Evolutionary conservation across 2,797 vertebrate species (phyloP).

Genomic region (Selene dorsalis): DNA sequence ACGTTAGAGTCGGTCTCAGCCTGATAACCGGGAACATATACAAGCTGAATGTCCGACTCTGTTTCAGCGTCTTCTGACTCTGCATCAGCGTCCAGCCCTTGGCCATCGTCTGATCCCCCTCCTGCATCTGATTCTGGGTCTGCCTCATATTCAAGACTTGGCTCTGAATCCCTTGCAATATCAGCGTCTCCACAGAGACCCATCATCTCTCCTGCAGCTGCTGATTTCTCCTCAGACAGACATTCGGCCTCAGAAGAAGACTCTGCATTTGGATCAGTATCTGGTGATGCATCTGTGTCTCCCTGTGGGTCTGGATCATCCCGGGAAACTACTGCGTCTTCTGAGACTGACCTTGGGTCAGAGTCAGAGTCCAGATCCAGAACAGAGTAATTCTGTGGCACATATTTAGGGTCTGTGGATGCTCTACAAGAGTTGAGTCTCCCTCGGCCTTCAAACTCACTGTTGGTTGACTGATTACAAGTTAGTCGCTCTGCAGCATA

Average conservation of each 20-base stretch:
- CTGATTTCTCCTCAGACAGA: conserved; percentile 55
- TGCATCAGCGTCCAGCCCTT: conserved; percentile 61
- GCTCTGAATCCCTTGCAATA: conserved; percentile 65
- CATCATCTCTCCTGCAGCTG: conserved; percentile 24
- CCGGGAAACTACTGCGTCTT: conserved; percentile 53
- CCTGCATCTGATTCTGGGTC: conserved; percentile 73
- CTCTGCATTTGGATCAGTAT: conserved; percentile 70
- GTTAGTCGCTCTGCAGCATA: conserved; percentile 47
- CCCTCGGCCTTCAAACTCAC: conserved; percentile 42
- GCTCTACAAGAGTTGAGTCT: conserved; percentile 41
- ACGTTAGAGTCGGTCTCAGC: conserved; percentile 76
- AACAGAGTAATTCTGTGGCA: conserved; percentile 55
- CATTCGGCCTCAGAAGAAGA: conserved; percentile 74
- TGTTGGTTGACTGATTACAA: conserved; percentile 36
- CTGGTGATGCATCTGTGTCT: conserved; percentile 62
- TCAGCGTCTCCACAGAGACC: conserved; percentile 40
- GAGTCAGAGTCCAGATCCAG: conserved; percentile 73
- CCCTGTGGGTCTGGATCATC: conserved; percentile 50
- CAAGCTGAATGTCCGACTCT: conserved; percentile 73
- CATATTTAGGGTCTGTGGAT: conserved; percentile 57
- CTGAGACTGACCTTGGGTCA: conserved; percentile 73
- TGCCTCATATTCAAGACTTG: conserved; percentile 72
- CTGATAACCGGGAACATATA: conserved; percentile 65
- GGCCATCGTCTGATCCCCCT: conserved; percentile 68
- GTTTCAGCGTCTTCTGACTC: conserved; percentile 75